Conservation (phyloP, 2,888 invertebrate genomes). For the Acrobasis suavella region DNA sequence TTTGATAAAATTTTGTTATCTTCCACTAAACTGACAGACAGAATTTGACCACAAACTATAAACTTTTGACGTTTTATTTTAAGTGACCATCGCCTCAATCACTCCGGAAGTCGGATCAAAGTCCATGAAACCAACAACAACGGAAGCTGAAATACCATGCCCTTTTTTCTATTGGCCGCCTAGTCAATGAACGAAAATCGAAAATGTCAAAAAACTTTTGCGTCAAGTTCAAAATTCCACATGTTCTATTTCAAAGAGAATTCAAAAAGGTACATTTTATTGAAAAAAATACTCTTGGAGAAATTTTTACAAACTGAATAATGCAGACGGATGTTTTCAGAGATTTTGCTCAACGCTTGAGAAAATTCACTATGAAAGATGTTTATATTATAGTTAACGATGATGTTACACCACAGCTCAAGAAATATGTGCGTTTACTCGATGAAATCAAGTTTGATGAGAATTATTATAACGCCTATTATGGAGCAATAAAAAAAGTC, state of each 20-base stretch:
- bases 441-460: slow-evolving; percentile 44
- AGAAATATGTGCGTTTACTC: slow-evolving; percentile 44
- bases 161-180: not conserved
- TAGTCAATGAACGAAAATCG: not conserved
- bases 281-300: too few species aligned
- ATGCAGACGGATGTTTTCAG: slow-evolving; percentile 49
- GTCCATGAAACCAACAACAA: not conserved
- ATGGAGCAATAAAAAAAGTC: slow-evolving; percentile 53
- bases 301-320: not conserved
- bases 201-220: not conserved
- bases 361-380: slow-evolving; percentile 42
- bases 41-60: slow-evolving; percentile 33
- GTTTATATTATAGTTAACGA: slow-evolving; percentile 47
- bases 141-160: not conserved
- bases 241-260: too few species aligned
- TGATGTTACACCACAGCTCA: slow-evolving; percentile 45
- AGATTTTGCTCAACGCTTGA: slow-evolving; percentile 49
- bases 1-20: slow-evolving; percentile 66
- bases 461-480: slow-evolving; percentile 50
- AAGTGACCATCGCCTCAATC: too few species aligned
- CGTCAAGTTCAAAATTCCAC: not conserved
- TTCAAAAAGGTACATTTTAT: too few species aligned
- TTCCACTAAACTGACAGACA: slow-evolving; percentile 34
- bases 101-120: not conserved
- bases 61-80: too few species aligned